Evolutionary conservation across 2,888 invertebrate species (phyloP).

Genomic region (Atethmia centrago): DNA sequence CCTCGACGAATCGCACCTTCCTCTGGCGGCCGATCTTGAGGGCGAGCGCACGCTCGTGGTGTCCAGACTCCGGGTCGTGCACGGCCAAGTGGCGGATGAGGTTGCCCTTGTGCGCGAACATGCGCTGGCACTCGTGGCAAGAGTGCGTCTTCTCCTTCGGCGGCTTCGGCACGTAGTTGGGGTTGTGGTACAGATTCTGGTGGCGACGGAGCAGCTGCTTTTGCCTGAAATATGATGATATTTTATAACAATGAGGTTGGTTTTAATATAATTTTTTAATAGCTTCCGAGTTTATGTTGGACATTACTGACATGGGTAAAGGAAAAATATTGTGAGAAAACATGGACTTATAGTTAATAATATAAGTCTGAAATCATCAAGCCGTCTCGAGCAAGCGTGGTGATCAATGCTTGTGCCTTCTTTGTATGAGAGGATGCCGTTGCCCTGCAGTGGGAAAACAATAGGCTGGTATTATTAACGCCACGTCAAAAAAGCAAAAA

Average conservation of each 20-base stretch:
- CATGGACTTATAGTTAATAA: neutral
- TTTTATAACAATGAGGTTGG: neutral
- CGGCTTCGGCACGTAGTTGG: conserved; percentile 95
- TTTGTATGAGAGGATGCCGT: neutral
- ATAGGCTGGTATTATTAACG: no score
- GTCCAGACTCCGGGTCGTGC: conserved; percentile 96
- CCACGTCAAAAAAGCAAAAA: no score
- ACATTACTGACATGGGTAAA: neutral
- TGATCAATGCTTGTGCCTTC: neutral
- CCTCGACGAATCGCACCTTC: conserved; percentile 92
- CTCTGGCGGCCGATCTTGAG: conserved; percentile 95
- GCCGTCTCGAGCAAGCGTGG: neutral
- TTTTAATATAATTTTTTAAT: neutral
- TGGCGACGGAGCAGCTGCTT: conserved; percentile 97
- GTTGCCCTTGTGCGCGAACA: conserved; percentile 97
- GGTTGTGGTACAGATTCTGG: conserved; percentile 97
- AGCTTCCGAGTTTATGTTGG: neutral
- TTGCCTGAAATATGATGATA: conserved; percentile 91
- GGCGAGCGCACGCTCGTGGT: conserved; percentile 93
- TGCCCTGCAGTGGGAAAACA: no score
- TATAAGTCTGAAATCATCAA: no score
- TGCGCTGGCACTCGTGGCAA: conserved; percentile 94
- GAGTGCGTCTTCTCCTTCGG: conserved; percentile 97
- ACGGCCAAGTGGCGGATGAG: conserved; percentile 97
- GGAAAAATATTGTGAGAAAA: neutral